Evolutionary conservation across 2,113 vertebrate genomes (phyloP).

Genomic region (Lates calcarifer): DNA sequence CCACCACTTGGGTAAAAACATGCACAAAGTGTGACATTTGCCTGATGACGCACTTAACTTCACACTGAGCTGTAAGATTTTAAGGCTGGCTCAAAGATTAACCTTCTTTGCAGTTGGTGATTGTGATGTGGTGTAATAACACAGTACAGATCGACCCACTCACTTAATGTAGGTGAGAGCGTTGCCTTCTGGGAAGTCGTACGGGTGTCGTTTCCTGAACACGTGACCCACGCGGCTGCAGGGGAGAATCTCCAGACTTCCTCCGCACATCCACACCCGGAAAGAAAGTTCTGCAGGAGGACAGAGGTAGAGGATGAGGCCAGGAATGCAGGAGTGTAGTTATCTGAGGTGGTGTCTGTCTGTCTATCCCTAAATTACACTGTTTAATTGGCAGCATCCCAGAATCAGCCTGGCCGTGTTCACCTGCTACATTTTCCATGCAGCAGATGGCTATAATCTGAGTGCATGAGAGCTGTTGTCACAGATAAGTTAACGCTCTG

Average conservation of each 20-base stretch:
- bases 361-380: not conserved
- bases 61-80: conserved; percentile 3
- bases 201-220: conserved; percentile 97
- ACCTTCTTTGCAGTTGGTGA: not conserved
- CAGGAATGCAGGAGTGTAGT: not conserved
- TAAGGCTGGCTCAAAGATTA: not conserved
- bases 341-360: not conserved
- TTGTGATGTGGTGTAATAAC: not conserved
- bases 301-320: not conserved
- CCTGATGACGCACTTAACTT: not conserved
- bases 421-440: conserved; percentile 26
- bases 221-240: conserved; percentile 98
- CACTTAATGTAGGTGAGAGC: conserved; percentile 99
- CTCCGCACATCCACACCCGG: conserved; percentile 98
- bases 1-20: too few relatives aligned
- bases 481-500: conserved; percentile 25
- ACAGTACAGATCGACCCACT: conserved; percentile 61
- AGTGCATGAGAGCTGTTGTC: conserved; percentile 12
- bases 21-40: not conserved
- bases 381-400: not conserved
- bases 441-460: conserved; percentile 16
- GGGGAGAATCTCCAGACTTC: conserved; percentile 97
- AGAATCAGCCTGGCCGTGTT: not conserved
- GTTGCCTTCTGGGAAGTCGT: conserved; percentile 98
- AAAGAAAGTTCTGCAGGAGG: conserved; percentile 93